Evolutionary conservation across 2,888 invertebrate species (phyloP).

Genomic region (Ectropis crepuscularia): DNA sequence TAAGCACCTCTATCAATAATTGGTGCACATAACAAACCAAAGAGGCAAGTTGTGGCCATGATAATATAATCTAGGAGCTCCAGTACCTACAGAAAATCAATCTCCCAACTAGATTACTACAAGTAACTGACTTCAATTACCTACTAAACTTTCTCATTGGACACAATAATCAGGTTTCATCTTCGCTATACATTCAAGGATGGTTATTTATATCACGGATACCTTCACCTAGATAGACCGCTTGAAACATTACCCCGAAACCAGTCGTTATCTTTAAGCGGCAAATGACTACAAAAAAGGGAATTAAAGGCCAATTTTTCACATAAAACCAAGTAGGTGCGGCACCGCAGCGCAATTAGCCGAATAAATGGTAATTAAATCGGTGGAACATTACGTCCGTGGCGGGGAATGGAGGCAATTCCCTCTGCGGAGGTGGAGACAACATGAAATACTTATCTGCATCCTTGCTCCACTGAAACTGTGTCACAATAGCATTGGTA

Average conservation of each 20-base stretch:
- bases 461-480: not conserved
- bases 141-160: too few species aligned
- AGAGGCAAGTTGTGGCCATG: too few species aligned
- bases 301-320: slow-evolving; percentile 37
- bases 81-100: too few species aligned
- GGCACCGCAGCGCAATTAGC: slow-evolving; percentile 47
- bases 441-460: slow-evolving; percentile 15
- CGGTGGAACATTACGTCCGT: slow-evolving; percentile 50
- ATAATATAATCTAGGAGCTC: not conserved
- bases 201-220: slow-evolving; percentile 1
- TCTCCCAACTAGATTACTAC: not conserved
- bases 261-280: slow-evolving; percentile 23
- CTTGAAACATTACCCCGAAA: slow-evolving; percentile 14
- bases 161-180: too few species aligned
- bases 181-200: too few species aligned
- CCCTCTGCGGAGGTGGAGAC: slow-evolving; percentile 35
- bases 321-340: slow-evolving; percentile 50
- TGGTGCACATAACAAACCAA: too few species aligned
- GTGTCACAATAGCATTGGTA: not conserved
- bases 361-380: slow-evolving; percentile 58
- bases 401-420: slow-evolving; percentile 44
- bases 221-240: not conserved
- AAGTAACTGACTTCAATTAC: not conserved
- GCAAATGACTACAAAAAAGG: slow-evolving; percentile 31
- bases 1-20: too few species aligned